These are phyloP conservation scores for Ceratina japonica DNA, from an alignment of 1,140 invertebrate genomes.

Conservation along the genomic window DNA sequence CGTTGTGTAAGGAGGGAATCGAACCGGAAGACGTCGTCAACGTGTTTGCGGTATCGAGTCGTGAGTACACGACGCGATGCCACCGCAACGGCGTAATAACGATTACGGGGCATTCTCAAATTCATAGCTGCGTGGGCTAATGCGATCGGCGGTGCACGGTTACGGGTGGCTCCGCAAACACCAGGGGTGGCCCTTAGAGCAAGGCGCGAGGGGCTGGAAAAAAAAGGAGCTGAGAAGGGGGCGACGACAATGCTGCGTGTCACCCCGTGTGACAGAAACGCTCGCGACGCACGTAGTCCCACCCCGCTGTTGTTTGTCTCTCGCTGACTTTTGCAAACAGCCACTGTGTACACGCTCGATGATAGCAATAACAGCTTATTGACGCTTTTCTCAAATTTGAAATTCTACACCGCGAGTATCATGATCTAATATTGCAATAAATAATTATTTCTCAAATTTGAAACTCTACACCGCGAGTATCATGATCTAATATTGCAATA, in stretches of 20 bases:
- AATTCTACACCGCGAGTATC: neutral
- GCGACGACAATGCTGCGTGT: slow-evolving; percentile 69
- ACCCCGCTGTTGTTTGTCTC: slow-evolving; percentile 74
- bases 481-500: no score
- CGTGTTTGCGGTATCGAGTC: slow-evolving; percentile 37
- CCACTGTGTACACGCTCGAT: slow-evolving; percentile 45
- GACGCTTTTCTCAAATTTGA: slow-evolving; percentile 3
- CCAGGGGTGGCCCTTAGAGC: slow-evolving; percentile 51
- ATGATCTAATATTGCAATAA: no score
- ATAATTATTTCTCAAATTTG: neutral
- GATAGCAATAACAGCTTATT: slow-evolving; percentile 39
- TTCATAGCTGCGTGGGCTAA: slow-evolving; percentile 68
- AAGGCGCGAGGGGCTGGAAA: slow-evolving; percentile 40
- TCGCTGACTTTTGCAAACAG: slow-evolving; percentile 78
- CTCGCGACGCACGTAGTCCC: slow-evolving; percentile 55
- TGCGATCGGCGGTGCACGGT: slow-evolving; percentile 73
- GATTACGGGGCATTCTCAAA: slow-evolving; percentile 62
- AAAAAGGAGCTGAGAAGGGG: slow-evolving; percentile 54
- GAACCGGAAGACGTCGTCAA: neutral
- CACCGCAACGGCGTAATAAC: slow-evolving; percentile 49
- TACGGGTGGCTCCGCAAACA: slow-evolving; percentile 74
- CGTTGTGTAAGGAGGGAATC: neutral
- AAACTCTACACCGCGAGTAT: neutral
- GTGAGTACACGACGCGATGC: slow-evolving; percentile 19
- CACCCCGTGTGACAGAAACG: slow-evolving; percentile 72